Evolutionary conservation across 1,140 invertebrate genomes (phyloP).

Genomic region (Monomorium pharaonis): DNA sequence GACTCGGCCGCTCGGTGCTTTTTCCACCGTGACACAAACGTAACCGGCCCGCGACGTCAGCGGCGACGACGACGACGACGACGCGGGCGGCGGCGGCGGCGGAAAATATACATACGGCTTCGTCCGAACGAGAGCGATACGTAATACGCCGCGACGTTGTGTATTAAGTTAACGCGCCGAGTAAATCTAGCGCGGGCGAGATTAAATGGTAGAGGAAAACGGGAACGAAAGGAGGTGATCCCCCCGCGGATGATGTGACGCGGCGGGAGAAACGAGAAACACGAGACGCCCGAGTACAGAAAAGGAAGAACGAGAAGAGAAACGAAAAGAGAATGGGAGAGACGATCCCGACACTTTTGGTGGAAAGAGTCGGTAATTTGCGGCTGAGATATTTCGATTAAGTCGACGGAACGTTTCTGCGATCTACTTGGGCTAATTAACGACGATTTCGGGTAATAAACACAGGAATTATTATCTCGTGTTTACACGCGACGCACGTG

Average conservation of each 20-base stretch:
- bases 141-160: not conserved
- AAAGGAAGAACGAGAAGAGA: not conserved
- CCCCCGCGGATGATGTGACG: not conserved
- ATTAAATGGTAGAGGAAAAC: slow-evolving; percentile 2
- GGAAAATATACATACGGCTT: slow-evolving; percentile 15
- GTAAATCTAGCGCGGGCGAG: slow-evolving; percentile 7
- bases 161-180: not conserved
- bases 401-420: not conserved
- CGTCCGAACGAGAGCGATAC: not conserved
- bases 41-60: slow-evolving; percentile 7
- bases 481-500: not conserved
- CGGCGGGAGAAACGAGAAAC: not conserved
- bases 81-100: not conserved
- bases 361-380: not conserved
- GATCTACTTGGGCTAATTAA: not conserved
- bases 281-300: not conserved
- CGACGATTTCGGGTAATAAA: not conserved
- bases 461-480: not conserved
- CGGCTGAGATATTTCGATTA: not conserved
- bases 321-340: slow-evolving; percentile 2
- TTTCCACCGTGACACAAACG: slow-evolving; percentile 63
- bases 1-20: slow-evolving; percentile 51
- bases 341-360: not conserved
- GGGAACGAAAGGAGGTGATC: not conserved
- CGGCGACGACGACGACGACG: not conserved